phyloP scores from a whole-genome alignment of 2,113 vertebrate genomes.

The Pollachius pollachius region DNA sequence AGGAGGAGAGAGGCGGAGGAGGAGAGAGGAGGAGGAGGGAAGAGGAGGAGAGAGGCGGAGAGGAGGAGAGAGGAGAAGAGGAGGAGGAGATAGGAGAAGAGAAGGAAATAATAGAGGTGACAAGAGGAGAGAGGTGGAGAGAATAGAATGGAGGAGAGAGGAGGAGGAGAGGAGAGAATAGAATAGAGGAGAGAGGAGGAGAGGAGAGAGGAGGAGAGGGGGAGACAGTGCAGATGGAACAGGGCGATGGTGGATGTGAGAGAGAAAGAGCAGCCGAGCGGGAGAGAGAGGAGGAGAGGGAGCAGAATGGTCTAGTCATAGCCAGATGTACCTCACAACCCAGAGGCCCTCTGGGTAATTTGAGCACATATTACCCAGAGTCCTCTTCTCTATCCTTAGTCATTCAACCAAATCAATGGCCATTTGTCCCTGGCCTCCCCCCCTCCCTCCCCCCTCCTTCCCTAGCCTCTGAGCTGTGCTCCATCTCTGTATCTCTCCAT shows the following conservation, averaged over 20 bases:
- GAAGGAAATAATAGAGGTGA: too few species aligned
- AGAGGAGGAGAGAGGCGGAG: neutral
- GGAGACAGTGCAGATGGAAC: neutral
- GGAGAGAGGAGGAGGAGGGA: neutral
- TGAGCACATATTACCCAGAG: slow-evolving; percentile 28
- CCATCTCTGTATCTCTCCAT: neutral
- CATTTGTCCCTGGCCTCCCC: slow-evolving; percentile 21
- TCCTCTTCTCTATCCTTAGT: neutral
- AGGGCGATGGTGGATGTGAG: too few species aligned
- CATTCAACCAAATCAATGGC: slow-evolving; percentile 37
- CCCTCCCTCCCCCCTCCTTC: neutral
- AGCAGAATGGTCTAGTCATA: neutral
- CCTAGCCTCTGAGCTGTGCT: neutral
- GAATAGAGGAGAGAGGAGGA: too few species aligned
- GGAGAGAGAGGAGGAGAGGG: neutral
- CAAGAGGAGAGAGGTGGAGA: too few species aligned
- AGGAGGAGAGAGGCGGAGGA: neutral
- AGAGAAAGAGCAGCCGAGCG: neutral
- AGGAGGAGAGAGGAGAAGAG: neutral
- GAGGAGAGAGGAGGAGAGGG: too few species aligned
- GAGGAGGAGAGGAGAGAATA: too few species aligned
- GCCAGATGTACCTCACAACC: slow-evolving; percentile 11
- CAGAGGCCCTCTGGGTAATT: slow-evolving; percentile 44
- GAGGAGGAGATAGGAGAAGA: too few species aligned
- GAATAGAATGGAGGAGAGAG: too few species aligned